phyloP scores from a whole-genome alignment of 1,140 invertebrate species.

The Drosophila biarmipes region DNA sequence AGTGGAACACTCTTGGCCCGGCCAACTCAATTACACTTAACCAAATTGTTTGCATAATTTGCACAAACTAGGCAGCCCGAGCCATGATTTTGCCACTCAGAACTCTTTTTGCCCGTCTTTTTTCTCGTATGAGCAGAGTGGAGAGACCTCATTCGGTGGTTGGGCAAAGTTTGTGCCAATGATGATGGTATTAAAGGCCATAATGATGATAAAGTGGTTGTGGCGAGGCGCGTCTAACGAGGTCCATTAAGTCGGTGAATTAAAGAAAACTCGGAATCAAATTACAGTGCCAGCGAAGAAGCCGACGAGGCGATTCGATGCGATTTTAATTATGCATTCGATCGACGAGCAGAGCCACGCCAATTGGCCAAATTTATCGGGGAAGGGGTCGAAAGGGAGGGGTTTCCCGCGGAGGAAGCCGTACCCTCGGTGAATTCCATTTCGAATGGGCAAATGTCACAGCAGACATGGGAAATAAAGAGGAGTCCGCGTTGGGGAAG shows the following conservation, averaged over 20 bases:
- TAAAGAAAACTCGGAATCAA: constrained; percentile 46
- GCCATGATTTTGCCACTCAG: constrained; percentile 21
- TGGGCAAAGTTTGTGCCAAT: constrained; percentile 20
- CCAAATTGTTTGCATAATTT: constrained; percentile 46
- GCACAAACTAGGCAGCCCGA: constrained; percentile 19
- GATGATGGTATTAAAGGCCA: constrained; percentile 27
- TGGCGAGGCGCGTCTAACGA: constrained; percentile 57
- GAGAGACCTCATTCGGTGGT: constrained; percentile 7
- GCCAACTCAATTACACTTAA: constrained; percentile 43
- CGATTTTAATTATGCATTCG: constrained; percentile 67
- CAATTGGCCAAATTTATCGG: constrained; percentile 39
- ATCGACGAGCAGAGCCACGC: constrained; percentile 32
- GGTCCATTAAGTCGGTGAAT: constrained; percentile 50
- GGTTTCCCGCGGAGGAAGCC: constrained; percentile 15
- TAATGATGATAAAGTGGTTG: constrained; percentile 29
- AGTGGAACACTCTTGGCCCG: constrained; percentile 8
- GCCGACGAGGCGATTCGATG: constrained; percentile 48
- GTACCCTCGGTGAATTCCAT: constrained; percentile 23
- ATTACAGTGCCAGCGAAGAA: constrained; percentile 45
- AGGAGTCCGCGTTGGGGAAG: constrained; percentile 27
- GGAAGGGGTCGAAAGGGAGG: background rate
- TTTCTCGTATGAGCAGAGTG: background rate
- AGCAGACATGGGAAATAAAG: constrained; percentile 7
- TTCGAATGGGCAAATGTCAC: constrained; percentile 46
- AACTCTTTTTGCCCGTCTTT: background rate